A percentile compares a stretch with the other conserved stretches of the same genome.
These are phyloP conservation scores for Halcyon badia DNA, from an alignment of 2,797 vertebrate genomes.

Conservation along the genomic window DNA sequence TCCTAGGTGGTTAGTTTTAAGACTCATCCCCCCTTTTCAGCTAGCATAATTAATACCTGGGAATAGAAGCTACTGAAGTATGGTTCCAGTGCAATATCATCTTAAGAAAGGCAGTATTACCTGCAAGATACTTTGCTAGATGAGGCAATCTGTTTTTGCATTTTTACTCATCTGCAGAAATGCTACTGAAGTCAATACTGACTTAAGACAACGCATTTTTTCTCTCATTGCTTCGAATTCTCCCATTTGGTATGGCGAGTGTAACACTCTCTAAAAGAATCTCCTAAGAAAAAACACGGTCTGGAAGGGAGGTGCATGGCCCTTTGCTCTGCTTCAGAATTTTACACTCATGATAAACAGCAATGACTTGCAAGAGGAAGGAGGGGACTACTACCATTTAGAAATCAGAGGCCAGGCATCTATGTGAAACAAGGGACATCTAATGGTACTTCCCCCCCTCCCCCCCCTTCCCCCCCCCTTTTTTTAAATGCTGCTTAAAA, in stretches of 20 bases:
- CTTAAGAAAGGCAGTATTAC: neutral
- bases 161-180: neutral
- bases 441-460: neutral
- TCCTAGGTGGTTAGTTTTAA: neutral
- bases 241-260: neutral
- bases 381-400: neutral
- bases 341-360: neutral
- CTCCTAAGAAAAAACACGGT: neutral
- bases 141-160: neutral
- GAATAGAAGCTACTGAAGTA: neutral
- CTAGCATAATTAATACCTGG: neutral
- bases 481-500: neutral
- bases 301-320: neutral
- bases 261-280: neutral
- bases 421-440: neutral
- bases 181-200: neutral
- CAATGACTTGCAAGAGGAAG: neutral
- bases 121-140: neutral
- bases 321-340: neutral
- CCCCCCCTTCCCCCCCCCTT: accelerated
- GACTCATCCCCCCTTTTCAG: neutral
- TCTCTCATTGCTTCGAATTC: neutral
- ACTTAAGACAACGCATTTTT: neutral
- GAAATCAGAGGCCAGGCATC: neutral
- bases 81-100: neutral